Base-by-base conservation (phyloP, 2,113 vertebrate species). In the Psephotus haematonotus region DNA sequence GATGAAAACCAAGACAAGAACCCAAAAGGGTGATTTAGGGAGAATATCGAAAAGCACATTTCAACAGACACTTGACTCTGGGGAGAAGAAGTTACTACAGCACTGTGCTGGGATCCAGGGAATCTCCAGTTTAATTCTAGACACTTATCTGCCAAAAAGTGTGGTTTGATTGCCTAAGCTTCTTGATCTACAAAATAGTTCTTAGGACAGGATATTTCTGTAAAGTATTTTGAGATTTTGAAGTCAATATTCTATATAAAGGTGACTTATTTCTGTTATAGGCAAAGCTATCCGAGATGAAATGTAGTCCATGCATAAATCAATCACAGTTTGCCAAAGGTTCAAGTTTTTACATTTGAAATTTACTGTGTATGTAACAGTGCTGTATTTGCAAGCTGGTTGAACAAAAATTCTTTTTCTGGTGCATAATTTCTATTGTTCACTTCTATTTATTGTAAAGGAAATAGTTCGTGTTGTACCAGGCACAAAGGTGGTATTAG, bases 371-470 rank as follows among this genome's bases (percentile, higher is more conserved):
- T 52, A 44, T n/a, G 24, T 29, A 92, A 86, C 86, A 86, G 75
- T 47, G 57, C 24, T 62, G 39, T 47, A 50, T 79, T 95, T 93
- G 65, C 82, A 86, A 60, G 33, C 60, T 79, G 57, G 4, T 39
- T 83, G 85, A 92, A 74, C 12, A 82, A 88, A 47, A 86, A 44
- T 37, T 82, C 46, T 86, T 89, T 62, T 90, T 86, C 62, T 88
- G 29, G 46, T 88, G 9, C 57, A 33, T 63, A 90, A 57, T 88
- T 86, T 79, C 88, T 90, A 72, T 89, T 95, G 83, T 86, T 95
- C 74, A 16, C 19, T 79, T 72, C 64, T 92, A 64, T 92, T 94
- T 94, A 92, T 91, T 94, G 35, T 82, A 93, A 94, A 93, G 88
- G 91, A 92, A 93, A 94, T 78, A 76, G 65, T 87, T 79, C 13